These are phyloP conservation scores for Centropristis striata DNA, from an alignment of 2,113 vertebrate species.

Conservation along the genomic window DNA sequence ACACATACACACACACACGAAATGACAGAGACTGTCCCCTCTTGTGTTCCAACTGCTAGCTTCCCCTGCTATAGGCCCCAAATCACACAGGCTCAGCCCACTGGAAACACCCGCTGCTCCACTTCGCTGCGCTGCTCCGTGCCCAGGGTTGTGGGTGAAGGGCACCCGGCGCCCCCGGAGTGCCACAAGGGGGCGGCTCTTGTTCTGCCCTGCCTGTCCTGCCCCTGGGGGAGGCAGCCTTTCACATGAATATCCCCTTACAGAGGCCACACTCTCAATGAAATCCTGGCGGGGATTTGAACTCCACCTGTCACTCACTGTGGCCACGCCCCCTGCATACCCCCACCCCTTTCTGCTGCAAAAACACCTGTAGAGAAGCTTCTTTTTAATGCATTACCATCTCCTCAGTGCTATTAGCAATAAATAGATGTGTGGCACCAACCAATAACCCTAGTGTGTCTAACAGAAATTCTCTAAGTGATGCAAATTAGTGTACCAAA, in stretches of 20 bases:
- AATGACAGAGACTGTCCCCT: slow-evolving; percentile 52
- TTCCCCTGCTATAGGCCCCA: slow-evolving; percentile 69
- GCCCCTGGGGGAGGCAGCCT: slow-evolving; percentile 64
- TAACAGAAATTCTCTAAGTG: too few relatives aligned
- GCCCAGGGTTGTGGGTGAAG: slow-evolving; percentile 34
- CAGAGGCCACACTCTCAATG: slow-evolving; percentile 78
- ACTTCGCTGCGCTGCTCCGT: slow-evolving; percentile 15
- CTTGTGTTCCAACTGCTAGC: slow-evolving; percentile 50
- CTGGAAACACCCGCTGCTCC: slow-evolving; percentile 50
- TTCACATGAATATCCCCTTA: slow-evolving; percentile 85
- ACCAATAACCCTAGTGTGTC: too few relatives aligned
- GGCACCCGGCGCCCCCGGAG: slow-evolving; percentile 43
- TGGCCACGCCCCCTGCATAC: slow-evolving; percentile 37
- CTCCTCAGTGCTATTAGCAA: too few relatives aligned
- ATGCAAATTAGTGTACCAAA: too few relatives aligned
- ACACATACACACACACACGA: slow-evolving; percentile 32
- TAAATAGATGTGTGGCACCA: too few relatives aligned
- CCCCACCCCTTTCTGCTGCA: not conserved
- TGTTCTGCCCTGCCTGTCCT: slow-evolving; percentile 51
- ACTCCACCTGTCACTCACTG: slow-evolving; percentile 73
- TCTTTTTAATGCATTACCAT: not conserved
- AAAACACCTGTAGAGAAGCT: slow-evolving; percentile 59
- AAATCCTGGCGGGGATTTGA: slow-evolving; percentile 77
- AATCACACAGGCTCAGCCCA: slow-evolving; percentile 49
- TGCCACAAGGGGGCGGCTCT: slow-evolving; percentile 73